Evolutionary conservation across 2,797 vertebrate genomes (phyloP).

Genomic region (Leptodactylus fallax): DNA sequence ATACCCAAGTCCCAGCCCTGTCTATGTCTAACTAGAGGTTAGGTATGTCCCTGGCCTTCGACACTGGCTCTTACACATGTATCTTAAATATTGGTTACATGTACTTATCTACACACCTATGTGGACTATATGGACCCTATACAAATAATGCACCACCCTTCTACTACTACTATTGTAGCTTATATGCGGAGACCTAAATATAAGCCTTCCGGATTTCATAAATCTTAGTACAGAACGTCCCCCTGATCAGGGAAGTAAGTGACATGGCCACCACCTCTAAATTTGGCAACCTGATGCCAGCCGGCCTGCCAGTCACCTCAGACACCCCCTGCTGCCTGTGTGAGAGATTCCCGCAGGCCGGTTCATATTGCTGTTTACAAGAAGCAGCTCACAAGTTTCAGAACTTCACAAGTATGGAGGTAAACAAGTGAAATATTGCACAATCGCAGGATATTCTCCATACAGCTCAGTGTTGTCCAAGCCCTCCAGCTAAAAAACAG

Average conservation of each 20-base stretch:
- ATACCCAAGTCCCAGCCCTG: no score
- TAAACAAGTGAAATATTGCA: conserved; percentile 40
- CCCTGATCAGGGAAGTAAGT: conserved; percentile 1
- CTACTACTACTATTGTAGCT: not conserved
- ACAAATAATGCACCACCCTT: no score
- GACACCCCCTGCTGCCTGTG: not conserved
- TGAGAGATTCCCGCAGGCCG: not conserved
- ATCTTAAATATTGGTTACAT: no score
- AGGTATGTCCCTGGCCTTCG: no score
- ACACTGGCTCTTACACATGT: no score
- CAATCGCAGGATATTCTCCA: not conserved
- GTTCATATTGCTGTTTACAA: conserved; percentile 34
- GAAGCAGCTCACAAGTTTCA: not conserved
- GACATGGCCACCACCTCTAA: not conserved
- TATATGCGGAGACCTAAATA: not conserved
- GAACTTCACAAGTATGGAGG: not conserved
- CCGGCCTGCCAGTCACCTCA: not conserved
- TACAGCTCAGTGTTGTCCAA: not conserved
- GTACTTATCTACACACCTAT: no score
- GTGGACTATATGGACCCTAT: no score
- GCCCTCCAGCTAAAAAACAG: not conserved
- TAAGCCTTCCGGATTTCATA: conserved; percentile 11
- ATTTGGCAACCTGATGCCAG: conserved; percentile 33
- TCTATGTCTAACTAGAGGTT: no score
- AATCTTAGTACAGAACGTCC: conserved; percentile 54